A percentile compares a stretch with the other conserved stretches of the same genome.
Evolutionary conservation across 2,797 vertebrate genomes (phyloP).

Genomic region (Tiaroga cobitis): DNA sequence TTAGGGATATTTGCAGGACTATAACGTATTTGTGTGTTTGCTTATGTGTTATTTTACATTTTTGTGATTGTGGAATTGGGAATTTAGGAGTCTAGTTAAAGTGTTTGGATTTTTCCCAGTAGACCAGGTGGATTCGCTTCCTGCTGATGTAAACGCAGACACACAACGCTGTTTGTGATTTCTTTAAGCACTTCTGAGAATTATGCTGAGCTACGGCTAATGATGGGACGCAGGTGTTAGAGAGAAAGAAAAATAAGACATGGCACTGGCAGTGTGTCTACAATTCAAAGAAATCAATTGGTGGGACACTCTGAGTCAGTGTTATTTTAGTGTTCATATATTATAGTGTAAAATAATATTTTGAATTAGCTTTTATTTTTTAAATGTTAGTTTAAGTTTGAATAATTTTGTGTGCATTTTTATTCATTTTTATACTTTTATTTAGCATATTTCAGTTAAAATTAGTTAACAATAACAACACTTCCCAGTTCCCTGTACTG

Average conservation of each 20-base stretch:
- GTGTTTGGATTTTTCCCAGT: conserved; percentile 8
- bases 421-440: background rate
- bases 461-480: background rate
- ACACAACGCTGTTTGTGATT: conserved; percentile 35
- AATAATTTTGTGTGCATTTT: background rate
- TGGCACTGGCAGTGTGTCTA: background rate
- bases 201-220: background rate
- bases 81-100: background rate
- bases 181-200: conserved; percentile 19
- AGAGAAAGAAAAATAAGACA: conserved; percentile 1
- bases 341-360: background rate
- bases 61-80: conserved; percentile 2
- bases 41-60: conserved; percentile 2
- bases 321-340: background rate
- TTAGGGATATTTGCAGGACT: background rate
- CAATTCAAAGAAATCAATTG: background rate
- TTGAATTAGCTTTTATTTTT: background rate
- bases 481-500: background rate
- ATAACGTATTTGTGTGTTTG: background rate
- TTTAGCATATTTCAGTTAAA: background rate
- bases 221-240: conserved; percentile 28
- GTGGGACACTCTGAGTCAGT: background rate
- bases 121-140: conserved; percentile 21
- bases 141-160: conserved; percentile 18
- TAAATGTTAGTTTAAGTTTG: background rate